phyloP scores from a whole-genome alignment of 2,797 vertebrate species.

The Myotis daubentonii region DNA sequence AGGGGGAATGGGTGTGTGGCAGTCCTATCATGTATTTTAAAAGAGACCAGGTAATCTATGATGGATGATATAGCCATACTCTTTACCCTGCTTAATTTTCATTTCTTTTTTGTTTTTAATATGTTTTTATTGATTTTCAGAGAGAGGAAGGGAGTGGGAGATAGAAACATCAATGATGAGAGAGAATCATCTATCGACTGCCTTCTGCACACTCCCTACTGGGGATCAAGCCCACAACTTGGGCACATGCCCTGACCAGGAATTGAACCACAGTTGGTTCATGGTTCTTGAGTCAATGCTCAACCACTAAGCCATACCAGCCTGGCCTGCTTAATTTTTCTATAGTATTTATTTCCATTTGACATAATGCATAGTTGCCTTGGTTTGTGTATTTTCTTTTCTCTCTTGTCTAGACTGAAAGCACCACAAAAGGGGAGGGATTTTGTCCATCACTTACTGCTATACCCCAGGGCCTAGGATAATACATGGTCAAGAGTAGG shows the following conservation, averaged over 20 bases:
- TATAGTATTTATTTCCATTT: neutral
- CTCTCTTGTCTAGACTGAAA: neutral
- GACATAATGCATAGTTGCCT: neutral
- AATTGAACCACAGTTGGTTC: no score
- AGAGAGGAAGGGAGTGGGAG: no score
- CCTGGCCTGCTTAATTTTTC: neutral
- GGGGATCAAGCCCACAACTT: no score
- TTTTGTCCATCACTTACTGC: neutral
- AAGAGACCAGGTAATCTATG: neutral
- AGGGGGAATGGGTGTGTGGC: neutral
- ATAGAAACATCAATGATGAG: no score
- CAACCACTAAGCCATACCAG: no score
- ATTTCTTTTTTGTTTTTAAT: neutral
- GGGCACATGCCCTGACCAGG: no score
- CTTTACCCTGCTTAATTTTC: neutral
- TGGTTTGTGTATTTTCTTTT: neutral
- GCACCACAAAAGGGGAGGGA: neutral
- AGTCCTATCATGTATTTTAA: neutral
- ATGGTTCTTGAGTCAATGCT: no score
- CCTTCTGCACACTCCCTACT: no score
- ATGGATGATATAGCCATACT: neutral
- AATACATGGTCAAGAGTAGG: neutral
- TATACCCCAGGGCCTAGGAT: neutral
- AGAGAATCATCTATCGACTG: no score
- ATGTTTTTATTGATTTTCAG: no score